Evolutionary conservation across 2,888 invertebrate species (phyloP), one percentile per base, ranked within the genome.

Genomic region (Tachystola acroxantha): DNA sequence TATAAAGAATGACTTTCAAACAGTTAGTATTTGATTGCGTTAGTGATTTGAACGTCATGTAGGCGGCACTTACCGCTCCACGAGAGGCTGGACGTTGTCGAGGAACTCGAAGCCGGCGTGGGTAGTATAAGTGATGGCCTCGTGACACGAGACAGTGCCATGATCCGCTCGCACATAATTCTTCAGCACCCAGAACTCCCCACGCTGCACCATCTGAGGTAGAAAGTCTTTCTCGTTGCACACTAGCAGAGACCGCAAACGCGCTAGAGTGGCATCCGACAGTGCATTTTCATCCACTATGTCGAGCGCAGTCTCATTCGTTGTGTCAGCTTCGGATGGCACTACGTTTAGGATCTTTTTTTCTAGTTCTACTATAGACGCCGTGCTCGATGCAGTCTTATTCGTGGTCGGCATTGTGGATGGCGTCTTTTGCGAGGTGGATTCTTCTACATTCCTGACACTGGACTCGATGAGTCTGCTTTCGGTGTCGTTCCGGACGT

Each of bases 101-200:
- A 97, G 89, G 85, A 96, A 97, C 53, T 96, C 95, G 80, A 91
- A 95, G 62, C 96, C 96, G 3, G 95, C 96, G 74, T 97, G 97
- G 9, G 97, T 97, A 22, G 96, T 96, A 65, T 96, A 96, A 1
- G 97, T 97, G 48, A 97, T 90, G 50, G 92, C 92, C 76, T 96
- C 95, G 77, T 94, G 93, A 77, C 96, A 96, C 63, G 86, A 88
- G 33, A 93, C 70, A 28, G 82, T 72, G 10, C 90, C 90, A 57
- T 91, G 91, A 40, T 91, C 91, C 39, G 95, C 94, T 26, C 90
- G 89, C 48, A 96, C 90, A 67, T 93, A 96, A 82, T 96, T 96
- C 78, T 95, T 93, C 42, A 96, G 85, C 53, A 96, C 95, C 96
- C 96, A 96, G 72, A 93, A 96, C 59, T 93, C 93, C 11, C 94